Evolutionary conservation across 2,888 invertebrate genomes (phyloP).

Genomic region (Deilephila elpenor): DNA sequence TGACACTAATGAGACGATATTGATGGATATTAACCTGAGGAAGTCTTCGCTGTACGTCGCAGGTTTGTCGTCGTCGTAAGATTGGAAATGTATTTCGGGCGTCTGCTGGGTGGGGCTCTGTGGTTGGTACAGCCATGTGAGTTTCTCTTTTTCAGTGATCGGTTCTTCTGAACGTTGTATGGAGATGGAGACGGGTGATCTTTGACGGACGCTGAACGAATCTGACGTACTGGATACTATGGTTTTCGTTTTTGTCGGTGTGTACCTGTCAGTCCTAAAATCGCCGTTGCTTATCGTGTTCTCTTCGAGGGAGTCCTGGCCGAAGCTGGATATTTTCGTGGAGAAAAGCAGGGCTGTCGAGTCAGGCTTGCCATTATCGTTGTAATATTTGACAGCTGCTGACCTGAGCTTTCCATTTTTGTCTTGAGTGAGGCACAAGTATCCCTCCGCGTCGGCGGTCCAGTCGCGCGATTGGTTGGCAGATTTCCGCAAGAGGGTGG

Average conservation of each 20-base stretch:
- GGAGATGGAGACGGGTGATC: conserved; percentile 74
- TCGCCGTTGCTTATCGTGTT: conserved; percentile 61
- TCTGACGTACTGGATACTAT: conserved; percentile 72
- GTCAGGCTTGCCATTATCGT: conserved; percentile 68
- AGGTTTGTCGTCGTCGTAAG: conserved; percentile 79
- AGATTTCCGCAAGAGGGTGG: conserved; percentile 63
- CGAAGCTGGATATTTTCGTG: conserved; percentile 83
- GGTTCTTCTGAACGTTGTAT: conserved; percentile 38
- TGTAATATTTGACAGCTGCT: conserved; percentile 76
- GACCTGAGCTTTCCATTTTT: conserved; percentile 69
- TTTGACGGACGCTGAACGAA: conserved; percentile 73
- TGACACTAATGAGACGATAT: conserved; percentile 46
- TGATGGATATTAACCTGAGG: conserved; percentile 80
- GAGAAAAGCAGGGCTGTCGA: conserved; percentile 78
- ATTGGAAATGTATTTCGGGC: conserved; percentile 82
- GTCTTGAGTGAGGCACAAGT: conserved; percentile 72
- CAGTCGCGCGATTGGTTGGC: conserved; percentile 67
- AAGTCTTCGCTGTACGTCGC: conserved; percentile 77
- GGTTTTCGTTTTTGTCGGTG: conserved; percentile 76
- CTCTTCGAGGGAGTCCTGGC: conserved; percentile 77
- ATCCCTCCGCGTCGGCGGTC: conserved; percentile 73
- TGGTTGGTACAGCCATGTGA: conserved; percentile 79
- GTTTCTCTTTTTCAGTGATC: conserved; percentile 63
- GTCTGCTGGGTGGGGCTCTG: conserved; percentile 66
- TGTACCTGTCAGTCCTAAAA: conserved; percentile 76